phyloP scores from a whole-genome alignment of 2,113 vertebrate genomes.

The Peromyscus californicus region DNA sequence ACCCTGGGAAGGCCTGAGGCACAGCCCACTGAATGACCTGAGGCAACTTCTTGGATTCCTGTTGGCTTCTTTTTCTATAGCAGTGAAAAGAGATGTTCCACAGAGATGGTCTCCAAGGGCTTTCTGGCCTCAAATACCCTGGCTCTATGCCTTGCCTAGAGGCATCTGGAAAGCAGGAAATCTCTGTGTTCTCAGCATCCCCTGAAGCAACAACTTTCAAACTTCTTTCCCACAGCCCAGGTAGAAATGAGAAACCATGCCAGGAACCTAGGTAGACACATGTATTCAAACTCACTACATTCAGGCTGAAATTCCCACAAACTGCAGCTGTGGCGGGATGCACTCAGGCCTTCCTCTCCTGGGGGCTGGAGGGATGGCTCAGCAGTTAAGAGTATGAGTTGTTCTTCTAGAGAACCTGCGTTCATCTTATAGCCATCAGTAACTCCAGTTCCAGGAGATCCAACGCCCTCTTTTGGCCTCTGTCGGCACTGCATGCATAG shows the following conservation, averaged over 20 bases:
- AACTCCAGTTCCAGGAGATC: background rate
- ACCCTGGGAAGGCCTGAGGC: background rate
- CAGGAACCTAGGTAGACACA: fast-evolving
- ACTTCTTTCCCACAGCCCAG: background rate
- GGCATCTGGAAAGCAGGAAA: background rate
- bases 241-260: background rate
- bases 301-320: background rate
- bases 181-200: background rate
- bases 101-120: background rate
- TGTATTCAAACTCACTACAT: fast-evolving
- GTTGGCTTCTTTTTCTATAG: background rate
- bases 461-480: background rate
- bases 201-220: background rate
- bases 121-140: background rate
- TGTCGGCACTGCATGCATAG: background rate
- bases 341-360: background rate
- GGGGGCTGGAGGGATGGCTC: background rate
- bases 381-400: background rate
- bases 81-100: background rate
- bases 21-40: background rate
- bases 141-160: background rate
- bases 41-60: background rate
- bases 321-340: fast-evolving
- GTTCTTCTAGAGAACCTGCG: background rate
- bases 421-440: background rate